Conservation (phyloP, 2,113 vertebrate genomes). For the Silurus meridionalis region DNA sequence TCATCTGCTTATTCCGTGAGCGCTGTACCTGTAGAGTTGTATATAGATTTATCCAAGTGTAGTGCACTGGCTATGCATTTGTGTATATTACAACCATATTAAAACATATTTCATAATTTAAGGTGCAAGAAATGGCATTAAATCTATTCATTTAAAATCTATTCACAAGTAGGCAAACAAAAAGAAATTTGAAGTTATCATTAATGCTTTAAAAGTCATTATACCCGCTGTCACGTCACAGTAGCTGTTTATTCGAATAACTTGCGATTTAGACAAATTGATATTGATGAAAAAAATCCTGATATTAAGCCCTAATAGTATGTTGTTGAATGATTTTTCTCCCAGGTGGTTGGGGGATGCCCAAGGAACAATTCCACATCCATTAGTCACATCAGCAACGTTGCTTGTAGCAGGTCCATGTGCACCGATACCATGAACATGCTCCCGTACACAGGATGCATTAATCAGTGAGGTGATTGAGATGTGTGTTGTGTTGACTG, state of each 20-base stretch:
- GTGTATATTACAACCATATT: not conserved
- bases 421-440: not conserved
- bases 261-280: not conserved
- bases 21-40: constrained; percentile 81
- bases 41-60: not conserved
- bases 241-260: not conserved
- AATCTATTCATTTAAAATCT: not conserved
- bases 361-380: not conserved
- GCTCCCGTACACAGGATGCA: not conserved
- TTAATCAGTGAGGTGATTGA: constrained; percentile 47
- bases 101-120: no score
- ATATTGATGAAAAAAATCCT: not conserved
- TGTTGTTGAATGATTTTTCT: not conserved
- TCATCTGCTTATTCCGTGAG: constrained; percentile 95
- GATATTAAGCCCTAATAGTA: not conserved
- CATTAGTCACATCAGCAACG: not conserved
- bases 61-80: not conserved
- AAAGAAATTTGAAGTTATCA: not conserved
- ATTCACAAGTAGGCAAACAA: not conserved
- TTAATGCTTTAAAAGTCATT: not conserved
- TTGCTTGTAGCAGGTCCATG: no score
- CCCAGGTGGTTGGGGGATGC: not conserved
- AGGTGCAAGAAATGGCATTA: not conserved
- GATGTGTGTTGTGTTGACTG: constrained; percentile 61
- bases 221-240: not conserved